These are phyloP conservation scores for Pseudochromis fuscus DNA, from an alignment of 2,797 vertebrate genomes.

Conservation along the genomic window DNA sequence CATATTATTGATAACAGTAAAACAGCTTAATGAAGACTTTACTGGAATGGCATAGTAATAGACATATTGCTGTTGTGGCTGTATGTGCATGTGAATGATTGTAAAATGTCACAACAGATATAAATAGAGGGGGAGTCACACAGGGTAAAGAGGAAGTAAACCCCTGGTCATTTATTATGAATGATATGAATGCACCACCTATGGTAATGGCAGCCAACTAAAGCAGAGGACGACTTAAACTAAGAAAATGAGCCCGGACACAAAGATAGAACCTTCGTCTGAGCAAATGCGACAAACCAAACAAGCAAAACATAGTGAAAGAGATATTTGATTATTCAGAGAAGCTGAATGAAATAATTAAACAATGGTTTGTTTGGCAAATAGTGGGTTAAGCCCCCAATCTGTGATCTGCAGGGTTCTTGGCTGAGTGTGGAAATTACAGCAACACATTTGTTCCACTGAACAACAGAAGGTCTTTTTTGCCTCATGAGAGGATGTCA, in stretches of 20 bases:
- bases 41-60: background rate
- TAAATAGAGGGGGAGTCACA: constrained; percentile 68
- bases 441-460: constrained; percentile 22
- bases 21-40: background rate
- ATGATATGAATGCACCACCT: constrained; percentile 61
- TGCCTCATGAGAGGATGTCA: constrained; percentile 36
- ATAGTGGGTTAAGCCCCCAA: background rate
- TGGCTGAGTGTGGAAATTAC: constrained; percentile 26
- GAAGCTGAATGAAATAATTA: constrained; percentile 16
- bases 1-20: background rate
- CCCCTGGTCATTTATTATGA: constrained; percentile 68
- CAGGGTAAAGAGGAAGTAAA: constrained; percentile 66
- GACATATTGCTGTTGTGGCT: constrained; percentile 34
- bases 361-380: constrained; percentile 21
- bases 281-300: no score
- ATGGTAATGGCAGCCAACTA: constrained; percentile 24
- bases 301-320: no score
- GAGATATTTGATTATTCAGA: background rate
- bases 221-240: background rate
- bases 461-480: constrained; percentile 33
- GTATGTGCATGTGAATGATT: constrained; percentile 13
- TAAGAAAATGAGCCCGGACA: background rate
- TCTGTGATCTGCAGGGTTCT: constrained; percentile 6
- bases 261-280: background rate
- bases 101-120: constrained; percentile 53